Percentiles rank a stretch among this genome's conserved stretches.
Evolutionary conservation across 2,797 vertebrate genomes (phyloP).

Genomic region (Pyrocephalus nanus): DNA sequence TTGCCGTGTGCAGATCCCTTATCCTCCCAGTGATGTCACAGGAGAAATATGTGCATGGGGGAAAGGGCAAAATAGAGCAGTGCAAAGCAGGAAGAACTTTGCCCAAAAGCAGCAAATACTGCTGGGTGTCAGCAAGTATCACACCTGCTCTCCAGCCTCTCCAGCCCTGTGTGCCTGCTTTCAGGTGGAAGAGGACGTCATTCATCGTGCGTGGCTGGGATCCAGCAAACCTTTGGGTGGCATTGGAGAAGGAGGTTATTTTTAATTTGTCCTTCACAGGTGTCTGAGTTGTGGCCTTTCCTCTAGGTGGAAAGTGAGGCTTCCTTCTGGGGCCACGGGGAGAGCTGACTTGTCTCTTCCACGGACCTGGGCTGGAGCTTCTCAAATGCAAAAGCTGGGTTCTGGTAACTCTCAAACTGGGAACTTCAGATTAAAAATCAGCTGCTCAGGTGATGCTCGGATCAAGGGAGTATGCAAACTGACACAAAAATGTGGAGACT

Average conservation of each 20-base stretch:
- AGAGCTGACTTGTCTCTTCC: background rate
- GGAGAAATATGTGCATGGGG: background rate
- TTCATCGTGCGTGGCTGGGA: fast-evolving
- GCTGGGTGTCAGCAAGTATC: background rate
- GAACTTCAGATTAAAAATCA: background rate
- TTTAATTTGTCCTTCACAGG: background rate
- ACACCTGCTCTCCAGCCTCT: background rate
- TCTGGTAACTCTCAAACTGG: background rate
- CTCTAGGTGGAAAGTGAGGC: background rate
- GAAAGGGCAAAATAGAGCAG: conserved; percentile 1
- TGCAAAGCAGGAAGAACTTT: conserved; percentile 16
- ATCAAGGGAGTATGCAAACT: background rate
- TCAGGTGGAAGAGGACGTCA: background rate
- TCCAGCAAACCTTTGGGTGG: background rate
- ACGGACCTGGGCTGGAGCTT: background rate
- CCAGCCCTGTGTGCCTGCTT: fast-evolving
- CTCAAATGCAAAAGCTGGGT: fast-evolving
- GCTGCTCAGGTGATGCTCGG: background rate
- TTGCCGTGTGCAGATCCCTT: background rate
- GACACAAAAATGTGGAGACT: background rate
- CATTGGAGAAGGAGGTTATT: background rate
- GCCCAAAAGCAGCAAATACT: background rate
- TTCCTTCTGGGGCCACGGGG: background rate
- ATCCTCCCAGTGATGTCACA: conserved; percentile 19
- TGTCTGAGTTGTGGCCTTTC: background rate